These are phyloP conservation scores for Paracentrotus lividus DNA, from an alignment of 53 echinoderm and acorn worm genomes.

Conservation along the genomic window DNA sequence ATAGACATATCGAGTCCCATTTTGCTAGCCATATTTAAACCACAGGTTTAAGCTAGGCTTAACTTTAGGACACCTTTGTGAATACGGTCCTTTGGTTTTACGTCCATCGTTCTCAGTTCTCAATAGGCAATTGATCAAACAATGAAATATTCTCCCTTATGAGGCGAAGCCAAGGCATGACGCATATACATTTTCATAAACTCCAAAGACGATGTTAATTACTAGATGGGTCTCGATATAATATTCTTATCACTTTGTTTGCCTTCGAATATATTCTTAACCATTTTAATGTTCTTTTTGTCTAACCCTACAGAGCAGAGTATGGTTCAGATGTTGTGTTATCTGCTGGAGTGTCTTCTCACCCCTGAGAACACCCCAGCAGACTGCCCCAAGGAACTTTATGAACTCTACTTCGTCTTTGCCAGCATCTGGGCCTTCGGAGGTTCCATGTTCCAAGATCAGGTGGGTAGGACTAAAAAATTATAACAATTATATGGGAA, in stretches of 20 bases:
- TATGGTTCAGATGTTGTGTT: constrained; percentile 99
- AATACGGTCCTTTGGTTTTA: too few relatives aligned
- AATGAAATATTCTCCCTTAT: background rate
- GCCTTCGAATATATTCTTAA: background rate
- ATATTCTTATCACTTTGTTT: background rate
- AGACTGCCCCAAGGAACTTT: constrained; percentile 98
- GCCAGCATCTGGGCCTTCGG: constrained; percentile 99
- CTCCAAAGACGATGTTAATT: background rate
- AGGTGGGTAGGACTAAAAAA: constrained; percentile 68
- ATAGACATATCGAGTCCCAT: too few relatives aligned
- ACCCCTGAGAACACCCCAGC: constrained; percentile 98
- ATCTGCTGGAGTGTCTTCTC: constrained; percentile 91
- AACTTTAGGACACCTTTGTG: too few relatives aligned
- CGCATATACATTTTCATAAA: background rate
- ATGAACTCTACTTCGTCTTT: constrained; percentile 99
- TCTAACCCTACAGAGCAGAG: constrained; percentile 86
- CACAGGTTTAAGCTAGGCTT: too few relatives aligned
- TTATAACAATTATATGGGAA: background rate
- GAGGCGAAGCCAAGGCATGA: background rate
- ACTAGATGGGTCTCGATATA: background rate
- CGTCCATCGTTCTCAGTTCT: too few relatives aligned
- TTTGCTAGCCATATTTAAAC: too few relatives aligned
- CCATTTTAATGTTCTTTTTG: background rate
- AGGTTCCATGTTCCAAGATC: constrained; percentile 99
- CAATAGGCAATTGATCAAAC: background rate